Conservation (phyloP, 23 tunicate species). For the Clavelina lepadiformis region DNA sequence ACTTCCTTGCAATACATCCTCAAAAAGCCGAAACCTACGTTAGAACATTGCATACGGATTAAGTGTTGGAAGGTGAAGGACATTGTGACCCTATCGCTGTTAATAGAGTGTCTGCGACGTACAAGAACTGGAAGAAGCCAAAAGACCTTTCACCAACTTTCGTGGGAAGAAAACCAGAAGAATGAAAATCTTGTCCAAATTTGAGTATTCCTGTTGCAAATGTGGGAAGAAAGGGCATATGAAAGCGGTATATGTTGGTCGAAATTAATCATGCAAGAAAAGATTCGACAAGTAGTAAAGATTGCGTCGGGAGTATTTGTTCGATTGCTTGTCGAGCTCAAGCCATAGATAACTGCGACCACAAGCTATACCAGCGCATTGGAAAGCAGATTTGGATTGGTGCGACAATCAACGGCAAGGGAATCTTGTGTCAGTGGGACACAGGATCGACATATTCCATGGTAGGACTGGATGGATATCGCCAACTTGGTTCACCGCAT, state of each 20-base stretch:
- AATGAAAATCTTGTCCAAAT: no score
- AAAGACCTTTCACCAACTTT: no score
- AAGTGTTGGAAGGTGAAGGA: background rate
- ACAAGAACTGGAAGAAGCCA: no score
- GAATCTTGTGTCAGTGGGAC: conserved; percentile 8
- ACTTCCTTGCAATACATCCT: no score
- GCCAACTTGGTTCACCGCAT: background rate
- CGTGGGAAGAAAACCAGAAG: no score
- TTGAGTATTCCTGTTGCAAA: conserved; percentile 1
- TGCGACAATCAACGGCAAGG: background rate
- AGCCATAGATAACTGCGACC: no score
- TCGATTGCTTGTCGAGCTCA: no score
- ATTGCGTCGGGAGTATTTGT: no score
- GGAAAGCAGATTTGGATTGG: conserved; percentile 7
- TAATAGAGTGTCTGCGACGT: no score
- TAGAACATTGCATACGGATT: background rate
- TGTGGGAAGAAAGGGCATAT: background rate
- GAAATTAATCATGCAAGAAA: background rate
- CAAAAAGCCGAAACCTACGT: background rate
- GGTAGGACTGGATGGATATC: background rate
- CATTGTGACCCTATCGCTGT: no score
- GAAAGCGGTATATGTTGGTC: conserved; percentile 5
- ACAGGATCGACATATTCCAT: conserved; percentile 7
- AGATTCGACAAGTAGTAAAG: no score
- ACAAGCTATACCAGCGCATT: background rate